Percentiles rank a stretch among this genome's conserved stretches.
Conservation (phyloP, 2,113 vertebrate genomes). For the Rousettus leschenaultii region DNA sequence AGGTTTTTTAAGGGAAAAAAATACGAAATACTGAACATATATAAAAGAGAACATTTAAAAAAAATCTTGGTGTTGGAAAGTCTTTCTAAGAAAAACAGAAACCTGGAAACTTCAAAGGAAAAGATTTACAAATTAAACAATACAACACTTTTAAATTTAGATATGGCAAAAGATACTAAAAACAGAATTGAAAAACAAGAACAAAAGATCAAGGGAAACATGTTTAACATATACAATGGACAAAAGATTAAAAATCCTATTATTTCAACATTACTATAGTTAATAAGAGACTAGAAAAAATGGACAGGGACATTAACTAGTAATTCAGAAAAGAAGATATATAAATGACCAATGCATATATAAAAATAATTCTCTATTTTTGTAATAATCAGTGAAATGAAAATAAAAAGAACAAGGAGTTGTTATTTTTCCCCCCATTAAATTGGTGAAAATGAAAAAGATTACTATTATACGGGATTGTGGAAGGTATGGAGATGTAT, state of each 20-base stretch:
- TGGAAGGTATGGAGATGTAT: background rate
- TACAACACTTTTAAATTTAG: background rate
- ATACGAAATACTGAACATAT: background rate
- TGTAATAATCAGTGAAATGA: background rate
- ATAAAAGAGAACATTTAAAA: slow-evolving; percentile 7
- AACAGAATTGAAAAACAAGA: background rate
- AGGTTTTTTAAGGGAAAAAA: background rate
- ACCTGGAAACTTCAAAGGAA: background rate
- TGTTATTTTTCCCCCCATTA: background rate
- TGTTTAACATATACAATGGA: background rate
- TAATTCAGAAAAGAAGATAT: background rate
- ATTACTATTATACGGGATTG: background rate
- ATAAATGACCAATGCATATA: background rate
- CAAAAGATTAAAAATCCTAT: background rate
- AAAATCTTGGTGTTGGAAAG: background rate
- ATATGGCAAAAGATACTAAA: background rate
- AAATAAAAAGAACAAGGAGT: background rate
- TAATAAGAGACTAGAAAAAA: slow-evolving; percentile 6
- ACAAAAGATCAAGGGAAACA: background rate
- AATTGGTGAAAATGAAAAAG: background rate
- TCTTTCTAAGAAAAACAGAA: background rate
- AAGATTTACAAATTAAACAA: slow-evolving; percentile 1
- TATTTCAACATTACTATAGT: background rate
- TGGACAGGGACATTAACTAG: background rate
- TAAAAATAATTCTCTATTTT: background rate